Conservation (phyloP, 2,888 invertebrate genomes). For the Erynnis tages region DNA sequence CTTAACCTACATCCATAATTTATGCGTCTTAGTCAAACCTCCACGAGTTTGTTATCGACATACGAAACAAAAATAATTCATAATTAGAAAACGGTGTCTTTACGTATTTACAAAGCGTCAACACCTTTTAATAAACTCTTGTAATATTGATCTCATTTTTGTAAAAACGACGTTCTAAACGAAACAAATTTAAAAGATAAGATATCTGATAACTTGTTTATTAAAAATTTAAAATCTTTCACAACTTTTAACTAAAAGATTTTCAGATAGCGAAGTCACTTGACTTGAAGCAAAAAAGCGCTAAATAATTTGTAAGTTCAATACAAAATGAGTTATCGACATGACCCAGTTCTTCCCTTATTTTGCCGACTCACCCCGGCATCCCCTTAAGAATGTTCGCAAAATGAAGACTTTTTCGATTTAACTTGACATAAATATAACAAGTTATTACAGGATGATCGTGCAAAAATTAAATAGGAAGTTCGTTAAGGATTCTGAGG, state of each 20-base stretch:
- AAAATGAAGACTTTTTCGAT: slow-evolving; percentile 25
- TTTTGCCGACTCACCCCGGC: slow-evolving; percentile 2
- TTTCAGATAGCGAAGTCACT: slow-evolving; percentile 20
- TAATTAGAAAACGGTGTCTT: no score
- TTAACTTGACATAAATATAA: slow-evolving; percentile 24
- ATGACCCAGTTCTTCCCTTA: slow-evolving; percentile 15
- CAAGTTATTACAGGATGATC: slow-evolving; percentile 14
- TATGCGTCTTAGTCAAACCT: no score
- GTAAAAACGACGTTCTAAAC: no score
- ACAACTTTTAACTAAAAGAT: neutral
- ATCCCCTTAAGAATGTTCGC: slow-evolving; percentile 15
- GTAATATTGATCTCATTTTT: no score
- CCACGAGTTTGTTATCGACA: no score
- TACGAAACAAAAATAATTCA: no score
- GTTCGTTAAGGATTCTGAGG: neutral
- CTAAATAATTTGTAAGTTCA: slow-evolving; percentile 28
- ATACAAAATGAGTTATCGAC: slow-evolving; percentile 29
- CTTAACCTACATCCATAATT: no score
- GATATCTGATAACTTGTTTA: neutral
- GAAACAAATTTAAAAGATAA: no score
- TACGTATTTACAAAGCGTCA: no score
- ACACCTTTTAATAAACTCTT: no score
- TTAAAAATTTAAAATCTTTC: slow-evolving; percentile 1
- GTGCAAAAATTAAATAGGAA: neutral
- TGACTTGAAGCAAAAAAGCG: slow-evolving; percentile 20